Percentiles rank a stretch among this genome's conserved stretches.
These are phyloP conservation scores for Rhinolophus ferrumequinum DNA, from an alignment of 2,113 vertebrate species.

Conservation along the genomic window DNA sequence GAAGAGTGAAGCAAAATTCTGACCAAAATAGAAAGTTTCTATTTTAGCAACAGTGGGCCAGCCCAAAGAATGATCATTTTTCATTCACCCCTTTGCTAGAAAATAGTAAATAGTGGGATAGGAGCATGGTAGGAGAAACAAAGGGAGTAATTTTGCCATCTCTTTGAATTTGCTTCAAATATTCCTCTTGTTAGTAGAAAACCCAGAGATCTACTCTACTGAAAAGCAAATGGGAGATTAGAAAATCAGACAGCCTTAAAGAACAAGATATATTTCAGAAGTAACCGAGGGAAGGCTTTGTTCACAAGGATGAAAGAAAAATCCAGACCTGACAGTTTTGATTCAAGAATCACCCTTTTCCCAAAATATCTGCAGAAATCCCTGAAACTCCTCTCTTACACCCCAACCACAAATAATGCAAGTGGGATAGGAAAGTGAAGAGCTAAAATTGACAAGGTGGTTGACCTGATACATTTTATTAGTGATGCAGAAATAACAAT, in stretches of 20 bases:
- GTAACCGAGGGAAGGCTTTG: background rate
- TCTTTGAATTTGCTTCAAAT: background rate
- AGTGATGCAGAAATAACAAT: conserved; percentile 68
- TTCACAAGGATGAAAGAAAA: conserved; percentile 49
- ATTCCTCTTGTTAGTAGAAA: background rate
- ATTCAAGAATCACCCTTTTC: conserved; percentile 33
- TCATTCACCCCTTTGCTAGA: background rate
- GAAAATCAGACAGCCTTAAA: conserved; percentile 6
- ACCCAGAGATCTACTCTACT: background rate
- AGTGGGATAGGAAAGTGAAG: conserved; percentile 28
- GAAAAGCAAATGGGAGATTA: background rate
- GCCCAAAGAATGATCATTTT: background rate
- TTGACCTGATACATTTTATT: conserved; percentile 62
- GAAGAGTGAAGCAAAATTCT: conserved; percentile 39
- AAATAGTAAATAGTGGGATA: background rate
- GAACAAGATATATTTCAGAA: conserved; percentile 20
- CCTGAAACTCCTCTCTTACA: conserved; percentile 24
- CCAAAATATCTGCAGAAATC: conserved; percentile 51
- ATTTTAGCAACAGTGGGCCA: background rate
- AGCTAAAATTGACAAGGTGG: conserved; percentile 65
- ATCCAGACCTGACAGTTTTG: background rate
- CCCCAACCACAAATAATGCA: background rate
- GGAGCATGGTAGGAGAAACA: background rate
- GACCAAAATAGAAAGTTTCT: conserved; percentile 12
- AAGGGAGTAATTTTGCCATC: background rate